Evolutionary conservation across 2,113 vertebrate genomes (phyloP).

Genomic region (Scomber japonicus): DNA sequence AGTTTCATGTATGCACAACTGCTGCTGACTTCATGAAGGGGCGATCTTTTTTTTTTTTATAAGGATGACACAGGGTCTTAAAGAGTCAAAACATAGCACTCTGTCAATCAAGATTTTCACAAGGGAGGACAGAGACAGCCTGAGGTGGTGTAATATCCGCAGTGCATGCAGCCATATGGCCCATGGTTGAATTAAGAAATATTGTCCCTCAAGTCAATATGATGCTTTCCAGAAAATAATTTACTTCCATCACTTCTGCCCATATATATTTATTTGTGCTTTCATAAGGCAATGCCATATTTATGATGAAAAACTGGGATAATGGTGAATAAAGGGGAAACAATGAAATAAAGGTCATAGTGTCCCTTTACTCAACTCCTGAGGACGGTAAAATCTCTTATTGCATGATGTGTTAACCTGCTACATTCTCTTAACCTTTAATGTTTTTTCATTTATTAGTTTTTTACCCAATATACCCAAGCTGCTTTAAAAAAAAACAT

Average conservation of each 20-base stretch:
- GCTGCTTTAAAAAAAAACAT: not conserved
- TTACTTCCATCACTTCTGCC: slow-evolving; percentile 3
- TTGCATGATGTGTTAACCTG: not conserved
- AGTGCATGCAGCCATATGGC: slow-evolving; percentile 6
- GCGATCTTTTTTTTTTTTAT: not conserved
- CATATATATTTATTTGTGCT: not conserved
- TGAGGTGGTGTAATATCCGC: slow-evolving; percentile 51
- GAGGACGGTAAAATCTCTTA: not conserved
- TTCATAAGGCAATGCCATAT: slow-evolving; percentile 29
- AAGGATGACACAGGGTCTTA: not conserved
- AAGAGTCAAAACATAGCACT: not conserved
- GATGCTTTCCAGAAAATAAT: slow-evolving; percentile 10
- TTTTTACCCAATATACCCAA: not conserved
- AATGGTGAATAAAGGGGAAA: not conserved
- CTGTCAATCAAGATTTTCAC: slow-evolving; percentile 3
- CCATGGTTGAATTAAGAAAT: slow-evolving; percentile 29
- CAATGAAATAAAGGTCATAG: not conserved
- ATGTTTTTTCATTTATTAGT: too few species aligned
- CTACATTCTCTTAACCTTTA: not conserved
- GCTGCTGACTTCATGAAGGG: not conserved
- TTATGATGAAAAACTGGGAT: slow-evolving; percentile 25
- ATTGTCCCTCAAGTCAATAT: slow-evolving; percentile 32
- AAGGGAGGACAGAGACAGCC: slow-evolving; percentile 9
- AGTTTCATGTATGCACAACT: not conserved
- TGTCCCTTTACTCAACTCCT: not conserved